phyloP scores from a whole-genome alignment of 2,888 invertebrate genomes.

The Hecatera dysodea region DNA sequence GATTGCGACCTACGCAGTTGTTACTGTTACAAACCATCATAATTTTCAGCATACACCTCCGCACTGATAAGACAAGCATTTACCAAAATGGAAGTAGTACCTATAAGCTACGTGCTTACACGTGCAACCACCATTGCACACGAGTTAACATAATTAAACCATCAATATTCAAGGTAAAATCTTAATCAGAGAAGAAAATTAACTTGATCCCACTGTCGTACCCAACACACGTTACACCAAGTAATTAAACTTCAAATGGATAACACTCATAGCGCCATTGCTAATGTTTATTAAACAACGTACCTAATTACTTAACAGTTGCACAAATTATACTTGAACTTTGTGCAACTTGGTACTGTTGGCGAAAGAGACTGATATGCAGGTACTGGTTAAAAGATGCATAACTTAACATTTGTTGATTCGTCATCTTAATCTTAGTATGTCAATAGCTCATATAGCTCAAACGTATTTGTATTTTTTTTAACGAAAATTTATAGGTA shows the following conservation, averaged over 20 bases:
- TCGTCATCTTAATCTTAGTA: no score
- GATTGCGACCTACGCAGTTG: no score
- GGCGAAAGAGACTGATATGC: conserved; percentile 2
- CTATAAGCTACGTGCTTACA: not conserved
- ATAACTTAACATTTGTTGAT: not conserved
- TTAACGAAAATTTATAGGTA: no score
- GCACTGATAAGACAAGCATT: not conserved
- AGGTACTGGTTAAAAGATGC: not conserved
- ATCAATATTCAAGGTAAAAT: conserved; percentile 41
- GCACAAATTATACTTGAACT: conserved; percentile 54
- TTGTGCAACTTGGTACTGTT: conserved; percentile 26
- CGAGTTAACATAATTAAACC: conserved; percentile 33
- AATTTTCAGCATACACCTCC: not conserved
- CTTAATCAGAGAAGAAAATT: conserved; percentile 45
- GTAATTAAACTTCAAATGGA: conserved; percentile 56
- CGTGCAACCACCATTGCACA: conserved; percentile 9
- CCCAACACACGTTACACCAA: conserved; percentile 42
- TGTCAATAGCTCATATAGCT: no score
- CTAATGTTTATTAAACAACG: conserved; percentile 61
- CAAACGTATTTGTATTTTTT: no score
- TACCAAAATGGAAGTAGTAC: not conserved
- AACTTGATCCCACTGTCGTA: conserved; percentile 14
- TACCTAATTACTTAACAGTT: conserved; percentile 58
- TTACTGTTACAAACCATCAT: not conserved
- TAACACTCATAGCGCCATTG: conserved; percentile 42